Conservation (phyloP, 2,113 vertebrate species). For the Zapornia atra region DNA sequence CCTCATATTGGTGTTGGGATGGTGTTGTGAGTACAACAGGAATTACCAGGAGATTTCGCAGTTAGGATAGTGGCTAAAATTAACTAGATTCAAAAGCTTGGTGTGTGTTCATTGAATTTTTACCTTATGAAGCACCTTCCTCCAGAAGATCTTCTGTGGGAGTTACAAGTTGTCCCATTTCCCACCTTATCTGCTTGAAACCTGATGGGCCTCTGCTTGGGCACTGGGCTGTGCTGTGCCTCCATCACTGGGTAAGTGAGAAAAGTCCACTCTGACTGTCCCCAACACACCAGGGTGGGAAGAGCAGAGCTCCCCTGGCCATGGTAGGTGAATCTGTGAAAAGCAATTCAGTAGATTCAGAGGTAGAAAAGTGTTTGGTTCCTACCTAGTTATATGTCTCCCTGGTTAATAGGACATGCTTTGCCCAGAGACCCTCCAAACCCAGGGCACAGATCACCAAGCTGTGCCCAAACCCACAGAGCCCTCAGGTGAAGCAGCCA, state of each 20-base stretch:
- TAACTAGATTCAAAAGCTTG: background rate
- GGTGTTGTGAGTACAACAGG: background rate
- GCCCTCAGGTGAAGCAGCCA: background rate
- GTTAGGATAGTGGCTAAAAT: background rate
- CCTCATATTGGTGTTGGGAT: background rate
- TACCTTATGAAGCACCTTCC: background rate
- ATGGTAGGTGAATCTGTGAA: background rate
- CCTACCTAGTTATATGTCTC: background rate
- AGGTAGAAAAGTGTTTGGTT: background rate
- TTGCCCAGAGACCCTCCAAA: background rate
- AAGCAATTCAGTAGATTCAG: background rate
- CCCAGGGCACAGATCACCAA: background rate
- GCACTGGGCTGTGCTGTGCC: background rate
- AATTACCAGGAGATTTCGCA: background rate
- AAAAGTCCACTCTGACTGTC: background rate
- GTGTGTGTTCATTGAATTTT: background rate
- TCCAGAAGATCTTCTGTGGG: background rate
- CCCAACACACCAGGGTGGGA: accelerated
- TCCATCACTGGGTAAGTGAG: accelerated
- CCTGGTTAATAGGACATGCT: background rate
- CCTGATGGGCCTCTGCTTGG: accelerated
- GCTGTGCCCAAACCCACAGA: background rate
- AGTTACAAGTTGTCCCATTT: accelerated
- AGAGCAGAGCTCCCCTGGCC: accelerated
- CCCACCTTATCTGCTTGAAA: background rate